Evolutionary conservation across 2,888 invertebrate species (phyloP), one percentile per base, ranked within the genome.

Genomic region (Lycaena phlaeas): DNA sequence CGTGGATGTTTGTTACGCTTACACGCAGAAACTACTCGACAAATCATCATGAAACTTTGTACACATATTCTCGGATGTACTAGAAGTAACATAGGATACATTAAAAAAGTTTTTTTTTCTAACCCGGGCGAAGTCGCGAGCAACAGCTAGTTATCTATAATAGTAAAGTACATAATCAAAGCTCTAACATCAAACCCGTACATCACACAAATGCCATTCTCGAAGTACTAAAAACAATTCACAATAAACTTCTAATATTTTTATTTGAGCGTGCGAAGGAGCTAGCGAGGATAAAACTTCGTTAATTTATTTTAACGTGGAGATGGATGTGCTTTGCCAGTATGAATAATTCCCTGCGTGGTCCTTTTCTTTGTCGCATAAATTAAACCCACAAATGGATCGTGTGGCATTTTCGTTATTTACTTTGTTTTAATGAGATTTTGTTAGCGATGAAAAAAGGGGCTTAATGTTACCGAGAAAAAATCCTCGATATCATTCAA

Each of bases 281-380:
- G 36, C 39, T 39, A 39, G 39, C 39, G 26, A 30, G 26, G 15
- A 14, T 26, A 39, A 30, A 31, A 39, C 37, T 29, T 25, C 14
- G 37, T 25, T 27, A 36, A 45, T 50, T 51, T 50, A 49, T 44
- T 47, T 57, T 56, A 45, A 37, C 45, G 43, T 37, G 48, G 51
- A 51, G 58, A 61, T 61, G 53, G 52, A 61, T 61, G 57, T 43
- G 36, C 42, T 40, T 48, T 50, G 61, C 56, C 61, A 54, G 52
- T 55, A 56, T 59, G 61, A 64, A 52, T 54, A 61, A 63, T 61
- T 46, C 41, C 47, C 51, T 42, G 45, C 45, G 49, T 43, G 36
- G 26, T 41, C 45, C 49, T 42, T 41, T 46, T 38, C 45, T 53
- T 48, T 44, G 51, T 51, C 48, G 57, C 53, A 56, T 59, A 57